Evolutionary conservation across 30 jellyfish, hydroid and myxozoan species (phyloP).

Genomic region (Aurelia aurita): DNA sequence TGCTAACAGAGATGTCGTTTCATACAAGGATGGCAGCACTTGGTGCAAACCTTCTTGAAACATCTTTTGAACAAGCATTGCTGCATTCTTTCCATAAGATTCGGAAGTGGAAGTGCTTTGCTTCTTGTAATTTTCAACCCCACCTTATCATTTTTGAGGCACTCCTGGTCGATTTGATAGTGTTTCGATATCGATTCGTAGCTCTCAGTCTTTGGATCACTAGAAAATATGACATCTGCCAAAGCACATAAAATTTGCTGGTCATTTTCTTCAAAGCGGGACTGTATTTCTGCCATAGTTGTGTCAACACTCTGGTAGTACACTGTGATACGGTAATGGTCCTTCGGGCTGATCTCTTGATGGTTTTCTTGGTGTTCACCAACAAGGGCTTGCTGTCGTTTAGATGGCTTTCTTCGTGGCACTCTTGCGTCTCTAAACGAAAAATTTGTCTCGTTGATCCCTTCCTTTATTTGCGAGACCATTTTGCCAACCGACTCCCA

Average conservation of each 20-base stretch:
- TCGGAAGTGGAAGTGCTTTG: conserved; percentile 23
- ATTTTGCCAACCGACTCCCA: not conserved
- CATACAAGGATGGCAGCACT: conserved; percentile 53
- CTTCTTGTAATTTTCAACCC: conserved; percentile 47
- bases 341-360: not conserved
- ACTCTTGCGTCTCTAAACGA: conserved; percentile 39
- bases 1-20: conserved; percentile 41
- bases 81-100: conserved; percentile 36
- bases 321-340: not conserved
- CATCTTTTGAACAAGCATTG: conserved; percentile 43
- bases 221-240: conserved; percentile 23
- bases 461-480: conserved; percentile 21
- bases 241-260: conserved; percentile 35
- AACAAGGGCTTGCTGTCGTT: conserved; percentile 44
- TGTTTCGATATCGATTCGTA: conserved; percentile 11
- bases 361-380: conserved; percentile 14
- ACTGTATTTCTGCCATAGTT: conserved; percentile 38
- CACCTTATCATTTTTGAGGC: conserved; percentile 51
- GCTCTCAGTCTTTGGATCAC: too few relatives aligned
- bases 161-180: conserved; percentile 33
- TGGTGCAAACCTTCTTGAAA: conserved; percentile 58
- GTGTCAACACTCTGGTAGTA: conserved; percentile 24
- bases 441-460: conserved; percentile 22
- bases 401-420: conserved; percentile 50
- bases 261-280: conserved; percentile 49